Conservation (phyloP, 2,113 vertebrate genomes). For the Anhinga anhinga region DNA sequence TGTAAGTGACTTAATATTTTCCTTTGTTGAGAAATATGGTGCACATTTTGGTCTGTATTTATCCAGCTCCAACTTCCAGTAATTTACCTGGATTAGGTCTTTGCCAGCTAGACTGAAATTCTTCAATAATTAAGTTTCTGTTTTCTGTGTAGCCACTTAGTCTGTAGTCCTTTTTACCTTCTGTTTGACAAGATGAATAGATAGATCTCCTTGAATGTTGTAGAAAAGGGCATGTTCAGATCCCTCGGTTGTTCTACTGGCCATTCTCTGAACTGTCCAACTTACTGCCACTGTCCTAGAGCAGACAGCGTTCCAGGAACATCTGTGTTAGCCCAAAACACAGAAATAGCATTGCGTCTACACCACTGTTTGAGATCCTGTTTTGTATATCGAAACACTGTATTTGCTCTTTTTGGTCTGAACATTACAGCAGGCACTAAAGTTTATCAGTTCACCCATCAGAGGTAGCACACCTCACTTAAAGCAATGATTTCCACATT, state of each 20-base stretch:
- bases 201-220: neutral
- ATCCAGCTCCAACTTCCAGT: neutral
- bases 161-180: neutral
- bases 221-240: neutral
- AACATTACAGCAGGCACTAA: neutral
- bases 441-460: neutral
- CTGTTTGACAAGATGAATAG: neutral
- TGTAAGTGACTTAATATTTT: neutral
- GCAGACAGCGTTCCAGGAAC: neutral
- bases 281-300: neutral
- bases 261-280: neutral
- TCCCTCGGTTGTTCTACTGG: neutral
- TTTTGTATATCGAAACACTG: neutral
- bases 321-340: neutral
- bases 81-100: neutral
- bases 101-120: neutral
- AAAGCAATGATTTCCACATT: neutral
- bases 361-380: neutral
- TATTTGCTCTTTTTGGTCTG: neutral
- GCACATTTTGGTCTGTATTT: neutral
- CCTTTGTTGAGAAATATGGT: neutral
- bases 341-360: neutral
- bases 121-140: neutral
- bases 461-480: neutral
- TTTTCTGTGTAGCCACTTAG: neutral